A percentile compares a stretch with the other conserved stretches of the same genome.
Evolutionary conservation across 2,888 invertebrate genomes (phyloP).

Genomic region (Drosophila pseudotakahashii): DNA sequence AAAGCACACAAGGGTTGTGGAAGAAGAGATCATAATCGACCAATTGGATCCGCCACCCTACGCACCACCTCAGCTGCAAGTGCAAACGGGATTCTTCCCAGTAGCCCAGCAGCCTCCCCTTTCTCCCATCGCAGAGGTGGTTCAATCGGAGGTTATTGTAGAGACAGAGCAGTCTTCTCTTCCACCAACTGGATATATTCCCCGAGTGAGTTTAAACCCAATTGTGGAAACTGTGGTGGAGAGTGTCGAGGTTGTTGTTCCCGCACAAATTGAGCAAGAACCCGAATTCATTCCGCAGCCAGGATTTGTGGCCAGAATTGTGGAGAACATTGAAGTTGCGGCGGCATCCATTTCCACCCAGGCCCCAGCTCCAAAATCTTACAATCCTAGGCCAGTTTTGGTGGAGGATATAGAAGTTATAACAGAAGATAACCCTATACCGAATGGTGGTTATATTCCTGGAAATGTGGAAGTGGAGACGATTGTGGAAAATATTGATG

Average conservation of each 20-base stretch:
- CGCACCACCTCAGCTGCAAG: slow-evolving; percentile 27
- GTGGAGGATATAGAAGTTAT: slow-evolving; percentile 12
- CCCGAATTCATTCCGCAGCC: slow-evolving; percentile 21
- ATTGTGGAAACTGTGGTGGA: slow-evolving; percentile 10
- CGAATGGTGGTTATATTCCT: no score
- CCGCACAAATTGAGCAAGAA: slow-evolving; percentile 11
- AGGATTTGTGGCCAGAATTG: slow-evolving; percentile 25
- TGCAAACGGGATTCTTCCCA: slow-evolving; percentile 19
- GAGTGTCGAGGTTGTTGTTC: slow-evolving; percentile 3
- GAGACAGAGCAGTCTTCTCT: neutral
- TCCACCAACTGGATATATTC: slow-evolving; percentile 1
- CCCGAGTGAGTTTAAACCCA: slow-evolving; percentile 2
- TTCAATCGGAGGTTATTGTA: slow-evolving; percentile 25
- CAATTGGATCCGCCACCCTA: slow-evolving; percentile 22
- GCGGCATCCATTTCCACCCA: slow-evolving; percentile 2
- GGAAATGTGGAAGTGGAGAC: neutral
- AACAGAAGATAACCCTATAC: neutral
- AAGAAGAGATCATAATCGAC: slow-evolving; percentile 24
- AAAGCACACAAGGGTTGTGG: slow-evolving; percentile 15
- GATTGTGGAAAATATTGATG: neutral
- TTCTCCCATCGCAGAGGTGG: slow-evolving; percentile 27
- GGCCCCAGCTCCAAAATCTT: slow-evolving; percentile 1
- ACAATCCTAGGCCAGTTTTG: neutral
- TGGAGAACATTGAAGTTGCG: slow-evolving; percentile 25
- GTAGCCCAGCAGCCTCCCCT: slow-evolving; percentile 23